Conservation (phyloP, 1,140 invertebrate species). For the Formica selysi region DNA sequence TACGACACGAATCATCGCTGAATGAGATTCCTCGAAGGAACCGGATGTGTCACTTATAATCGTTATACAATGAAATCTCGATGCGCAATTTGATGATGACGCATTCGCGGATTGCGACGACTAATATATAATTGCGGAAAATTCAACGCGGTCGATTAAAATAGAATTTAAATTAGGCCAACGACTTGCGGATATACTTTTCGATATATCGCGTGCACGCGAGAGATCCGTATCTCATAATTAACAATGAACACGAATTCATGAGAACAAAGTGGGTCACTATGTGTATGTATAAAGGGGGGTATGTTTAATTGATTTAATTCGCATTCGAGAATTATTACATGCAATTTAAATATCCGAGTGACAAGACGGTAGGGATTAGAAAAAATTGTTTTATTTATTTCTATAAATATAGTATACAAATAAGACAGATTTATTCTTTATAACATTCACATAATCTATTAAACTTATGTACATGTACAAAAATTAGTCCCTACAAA, state of each 20-base stretch:
- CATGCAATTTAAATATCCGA: not conserved
- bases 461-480: conserved; percentile 17
- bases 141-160: conserved; percentile 59
- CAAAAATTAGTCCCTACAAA: conserved; percentile 43
- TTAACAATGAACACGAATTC: conserved; percentile 54
- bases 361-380: not conserved
- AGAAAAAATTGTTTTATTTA: conserved; percentile 36
- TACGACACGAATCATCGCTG: conserved; percentile 19
- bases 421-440: not conserved
- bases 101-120: not conserved
- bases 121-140: conserved; percentile 2
- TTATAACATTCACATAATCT: conserved; percentile 9
- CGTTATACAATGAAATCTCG: not conserved
- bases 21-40: conserved; percentile 9
- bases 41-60: not conserved
- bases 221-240: conserved; percentile 50
- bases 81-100: conserved; percentile 7
- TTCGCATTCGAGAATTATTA: not conserved
- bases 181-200: conserved; percentile 48
- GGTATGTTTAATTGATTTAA: conserved; percentile 19
- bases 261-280: conserved; percentile 64
- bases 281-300: not conserved
- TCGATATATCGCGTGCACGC: conserved; percentile 56
- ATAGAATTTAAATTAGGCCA: conserved; percentile 69
- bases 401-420: not conserved